These are phyloP conservation scores for Coelinius sp. DNA, from an alignment of 2,888 invertebrate genomes.

Conservation along the genomic window DNA sequence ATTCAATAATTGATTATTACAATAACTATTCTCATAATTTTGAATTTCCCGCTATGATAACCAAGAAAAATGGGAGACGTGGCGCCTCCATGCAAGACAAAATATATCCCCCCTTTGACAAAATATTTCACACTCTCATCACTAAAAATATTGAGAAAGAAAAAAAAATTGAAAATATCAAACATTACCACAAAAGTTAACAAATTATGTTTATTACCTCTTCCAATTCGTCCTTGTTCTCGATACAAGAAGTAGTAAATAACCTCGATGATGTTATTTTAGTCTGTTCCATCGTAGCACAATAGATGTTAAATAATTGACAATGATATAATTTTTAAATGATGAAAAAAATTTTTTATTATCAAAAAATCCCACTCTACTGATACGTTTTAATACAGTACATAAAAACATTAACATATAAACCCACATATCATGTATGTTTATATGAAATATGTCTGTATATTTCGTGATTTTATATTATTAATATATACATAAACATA, in stretches of 20 bases:
- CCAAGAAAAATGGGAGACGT: slow-evolving; percentile 23
- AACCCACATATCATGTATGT: slow-evolving; percentile 4
- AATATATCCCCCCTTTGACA: neutral
- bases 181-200: neutral
- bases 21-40: neutral
- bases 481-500: too few species aligned
- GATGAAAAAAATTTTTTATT: too few species aligned
- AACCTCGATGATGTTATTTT: slow-evolving; percentile 77
- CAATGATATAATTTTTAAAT: neutral
- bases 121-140: neutral
- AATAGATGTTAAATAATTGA: slow-evolving; percentile 33
- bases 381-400: neutral
- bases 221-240: slow-evolving; percentile 91
- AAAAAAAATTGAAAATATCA: too few species aligned
- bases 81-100: neutral
- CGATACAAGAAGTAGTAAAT: slow-evolving; percentile 86
- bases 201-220: slow-evolving; percentile 78
- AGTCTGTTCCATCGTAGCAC: slow-evolving; percentile 69
- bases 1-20: too few species aligned
- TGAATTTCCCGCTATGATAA: neutral
- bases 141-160: slow-evolving; percentile 6
- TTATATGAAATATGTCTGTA: too few species aligned
- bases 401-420: slow-evolving; percentile 7
- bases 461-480: neutral
- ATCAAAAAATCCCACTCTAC: neutral